These are phyloP conservation scores for Dromococcyx pavoninus DNA, from an alignment of 2,797 vertebrate species.

Conservation along the genomic window DNA sequence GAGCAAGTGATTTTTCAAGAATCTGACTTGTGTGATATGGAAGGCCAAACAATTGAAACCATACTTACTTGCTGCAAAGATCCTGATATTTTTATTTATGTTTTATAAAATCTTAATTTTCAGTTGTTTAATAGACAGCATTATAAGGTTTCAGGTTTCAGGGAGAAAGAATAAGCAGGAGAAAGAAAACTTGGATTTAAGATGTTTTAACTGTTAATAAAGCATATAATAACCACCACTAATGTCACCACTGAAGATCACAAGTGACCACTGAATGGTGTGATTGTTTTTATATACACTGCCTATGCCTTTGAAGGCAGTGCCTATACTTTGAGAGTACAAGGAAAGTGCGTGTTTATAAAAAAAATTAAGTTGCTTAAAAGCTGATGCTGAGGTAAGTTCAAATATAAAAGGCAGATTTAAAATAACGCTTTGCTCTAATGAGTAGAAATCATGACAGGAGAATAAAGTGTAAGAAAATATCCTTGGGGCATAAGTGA, in stretches of 20 bases:
- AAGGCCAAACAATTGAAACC: not conserved
- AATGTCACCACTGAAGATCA: not conserved
- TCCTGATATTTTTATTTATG: not conserved
- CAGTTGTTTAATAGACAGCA: not conserved
- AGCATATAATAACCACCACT: not conserved
- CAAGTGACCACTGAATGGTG: not conserved
- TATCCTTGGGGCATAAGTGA: constrained; percentile 65
- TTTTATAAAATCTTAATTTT: not conserved
- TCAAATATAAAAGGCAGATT: constrained; percentile 48
- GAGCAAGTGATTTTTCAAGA: not conserved
- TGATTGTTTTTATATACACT: not conserved
- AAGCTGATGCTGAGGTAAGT: not conserved
- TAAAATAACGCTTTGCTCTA: constrained; percentile 50
- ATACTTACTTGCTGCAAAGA: not conserved
- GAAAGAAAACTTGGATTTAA: not conserved
- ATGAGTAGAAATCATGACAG: constrained; percentile 56
- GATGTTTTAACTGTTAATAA: not conserved
- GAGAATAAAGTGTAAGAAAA: constrained; percentile 61
- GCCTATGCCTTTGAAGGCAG: not conserved
- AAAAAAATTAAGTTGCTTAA: not conserved
- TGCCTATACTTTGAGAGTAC: not conserved
- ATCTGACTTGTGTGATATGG: not conserved
- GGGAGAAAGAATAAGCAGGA: not conserved
- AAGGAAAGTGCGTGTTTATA: not conserved
- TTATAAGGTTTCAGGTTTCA: not conserved